Evolutionary conservation across 2,797 vertebrate genomes (phyloP).

Genomic region (Gymnothorax reevesii): DNA sequence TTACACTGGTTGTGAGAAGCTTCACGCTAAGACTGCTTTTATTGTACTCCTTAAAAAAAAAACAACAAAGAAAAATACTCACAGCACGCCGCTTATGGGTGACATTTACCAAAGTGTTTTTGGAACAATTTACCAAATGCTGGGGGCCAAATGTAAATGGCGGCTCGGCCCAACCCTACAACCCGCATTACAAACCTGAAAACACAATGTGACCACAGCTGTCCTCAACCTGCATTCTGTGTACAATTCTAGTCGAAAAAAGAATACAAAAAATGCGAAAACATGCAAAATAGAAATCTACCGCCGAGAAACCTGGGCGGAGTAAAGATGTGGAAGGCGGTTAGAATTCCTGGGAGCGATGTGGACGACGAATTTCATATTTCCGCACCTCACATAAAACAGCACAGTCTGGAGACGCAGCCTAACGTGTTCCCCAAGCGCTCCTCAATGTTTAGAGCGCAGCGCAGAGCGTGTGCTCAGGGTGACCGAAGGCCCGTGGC

Average conservation of each 20-base stretch:
- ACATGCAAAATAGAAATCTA: conserved; percentile 27
- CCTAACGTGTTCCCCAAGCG: conserved; percentile 31
- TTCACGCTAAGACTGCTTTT: conserved; percentile 71
- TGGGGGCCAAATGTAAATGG: not conserved
- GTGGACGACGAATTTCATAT: not conserved
- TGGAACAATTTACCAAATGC: conserved; percentile 59
- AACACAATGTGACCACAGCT: conserved; percentile 54
- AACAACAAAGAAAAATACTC: conserved; percentile 63
- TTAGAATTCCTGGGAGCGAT: not conserved
- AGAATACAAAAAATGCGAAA: not conserved
- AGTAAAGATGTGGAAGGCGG: conserved; percentile 34
- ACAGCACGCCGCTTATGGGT: conserved; percentile 59
- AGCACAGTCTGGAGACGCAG: conserved; percentile 31
- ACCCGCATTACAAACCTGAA: not conserved
- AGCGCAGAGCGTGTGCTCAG: not conserved
- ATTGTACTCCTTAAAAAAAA: conserved; percentile 63
- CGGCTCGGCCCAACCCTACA: not conserved
- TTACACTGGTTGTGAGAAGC: conserved; percentile 67
- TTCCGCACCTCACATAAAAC: not conserved
- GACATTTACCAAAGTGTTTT: conserved; percentile 58
- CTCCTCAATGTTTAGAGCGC: not conserved
- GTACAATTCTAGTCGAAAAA: conserved; percentile 56
- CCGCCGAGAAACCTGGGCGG: conserved; percentile 25
- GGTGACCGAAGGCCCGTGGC: not conserved
- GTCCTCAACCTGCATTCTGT: conserved; percentile 50